phyloP scores from a whole-genome alignment of 2,888 invertebrate species.

The Mycogona germanica region DNA sequence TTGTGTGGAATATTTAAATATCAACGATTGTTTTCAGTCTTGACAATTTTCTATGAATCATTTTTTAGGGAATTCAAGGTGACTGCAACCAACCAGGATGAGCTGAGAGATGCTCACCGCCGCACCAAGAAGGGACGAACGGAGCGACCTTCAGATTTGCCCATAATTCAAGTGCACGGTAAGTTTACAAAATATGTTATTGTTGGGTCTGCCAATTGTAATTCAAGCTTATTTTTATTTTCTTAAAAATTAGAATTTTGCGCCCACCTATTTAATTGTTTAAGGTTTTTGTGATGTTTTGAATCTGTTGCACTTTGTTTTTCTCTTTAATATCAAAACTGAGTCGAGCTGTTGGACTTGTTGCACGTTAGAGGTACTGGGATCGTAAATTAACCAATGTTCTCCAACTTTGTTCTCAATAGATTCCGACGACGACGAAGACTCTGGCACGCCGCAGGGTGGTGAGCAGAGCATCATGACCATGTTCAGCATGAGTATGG shows the following conservation, averaged over 20 bases:
- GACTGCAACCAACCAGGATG: conserved; percentile 76
- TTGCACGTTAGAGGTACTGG: too few relatives aligned
- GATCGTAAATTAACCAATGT: too few relatives aligned
- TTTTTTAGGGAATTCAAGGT: conserved; percentile 55
- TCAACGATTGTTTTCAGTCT: not conserved
- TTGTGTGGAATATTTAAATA: too few relatives aligned
- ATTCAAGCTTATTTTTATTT: too few relatives aligned
- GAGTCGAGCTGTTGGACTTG: too few relatives aligned
- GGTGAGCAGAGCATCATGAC: conserved; percentile 53
- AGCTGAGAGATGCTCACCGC: conserved; percentile 60
- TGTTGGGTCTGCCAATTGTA: too few relatives aligned
- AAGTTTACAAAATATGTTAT: too few relatives aligned
- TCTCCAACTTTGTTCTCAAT: not conserved
- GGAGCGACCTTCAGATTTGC: conserved; percentile 31
- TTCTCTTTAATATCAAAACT: too few relatives aligned
- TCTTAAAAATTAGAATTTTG: too few relatives aligned
- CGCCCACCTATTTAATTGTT: too few relatives aligned
- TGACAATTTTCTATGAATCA: not conserved
- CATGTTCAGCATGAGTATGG: conserved; percentile 31
- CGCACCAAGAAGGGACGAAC: conserved; percentile 46
- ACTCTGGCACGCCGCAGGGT: conserved; percentile 69
- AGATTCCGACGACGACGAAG: conserved; percentile 38
- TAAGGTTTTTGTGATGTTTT: too few relatives aligned
- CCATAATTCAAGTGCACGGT: conserved; percentile 17
- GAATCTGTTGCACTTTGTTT: too few relatives aligned